Conservation (phyloP, 2,888 invertebrate genomes). For the Melinaea marsaeus region DNA sequence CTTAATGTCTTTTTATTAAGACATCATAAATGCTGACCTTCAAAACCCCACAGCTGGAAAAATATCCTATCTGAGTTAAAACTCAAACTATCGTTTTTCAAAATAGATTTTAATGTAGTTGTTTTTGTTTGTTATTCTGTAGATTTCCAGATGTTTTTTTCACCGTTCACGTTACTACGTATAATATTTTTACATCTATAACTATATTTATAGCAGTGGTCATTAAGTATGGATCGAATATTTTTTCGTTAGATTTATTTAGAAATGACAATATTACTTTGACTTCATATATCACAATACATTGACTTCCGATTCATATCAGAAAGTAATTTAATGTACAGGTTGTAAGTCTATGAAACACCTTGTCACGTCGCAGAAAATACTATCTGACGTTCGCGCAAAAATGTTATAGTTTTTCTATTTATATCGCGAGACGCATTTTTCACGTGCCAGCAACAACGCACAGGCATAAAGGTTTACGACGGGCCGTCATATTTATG, state of each 20-base stretch:
- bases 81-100: no score
- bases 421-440: constrained; percentile 65
- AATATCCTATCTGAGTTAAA: no score
- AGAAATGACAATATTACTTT: no score
- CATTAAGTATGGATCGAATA: no score
- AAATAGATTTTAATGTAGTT: no score
- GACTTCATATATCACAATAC: background rate
- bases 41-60: background rate
- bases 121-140: no score
- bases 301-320: background rate
- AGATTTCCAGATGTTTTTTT: no score
- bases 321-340: constrained; percentile 2
- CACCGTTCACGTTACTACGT: no score
- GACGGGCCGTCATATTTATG: constrained; percentile 77
- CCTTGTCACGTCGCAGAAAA: constrained; percentile 30
- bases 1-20: constrained; percentile 5
- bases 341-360: constrained; percentile 22
- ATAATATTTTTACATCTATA: no score
- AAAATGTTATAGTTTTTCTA: constrained; percentile 47
- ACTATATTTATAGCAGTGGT: no score
- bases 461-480: constrained; percentile 77
- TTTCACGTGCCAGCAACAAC: constrained; percentile 73
- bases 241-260: no score
- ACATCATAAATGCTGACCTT: background rate
- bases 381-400: constrained; percentile 32